Evolutionary conservation across 2,113 vertebrate species (phyloP).

Genomic region (Rhea americana): DNA sequence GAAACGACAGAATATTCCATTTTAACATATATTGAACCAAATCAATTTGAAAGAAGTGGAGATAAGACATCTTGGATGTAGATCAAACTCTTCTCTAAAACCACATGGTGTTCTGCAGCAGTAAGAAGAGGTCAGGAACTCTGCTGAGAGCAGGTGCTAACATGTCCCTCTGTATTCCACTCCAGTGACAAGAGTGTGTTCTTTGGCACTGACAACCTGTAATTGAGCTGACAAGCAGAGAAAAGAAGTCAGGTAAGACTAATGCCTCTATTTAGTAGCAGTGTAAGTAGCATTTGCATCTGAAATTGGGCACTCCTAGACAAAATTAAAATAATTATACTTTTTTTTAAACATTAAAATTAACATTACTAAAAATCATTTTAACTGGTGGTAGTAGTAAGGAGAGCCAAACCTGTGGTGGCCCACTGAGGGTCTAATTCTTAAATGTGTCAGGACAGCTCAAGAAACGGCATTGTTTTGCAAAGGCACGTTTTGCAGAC

Average conservation of each 20-base stretch:
- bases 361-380: background rate
- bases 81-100: background rate
- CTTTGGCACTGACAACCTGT: background rate
- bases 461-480: background rate
- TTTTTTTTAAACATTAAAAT: background rate
- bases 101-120: background rate
- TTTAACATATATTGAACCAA: background rate
- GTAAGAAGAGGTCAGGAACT: background rate
- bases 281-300: background rate
- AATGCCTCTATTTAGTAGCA: background rate
- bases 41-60: background rate
- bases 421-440: background rate
- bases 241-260: background rate
- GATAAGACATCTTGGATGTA: background rate
- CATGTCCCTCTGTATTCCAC: background rate
- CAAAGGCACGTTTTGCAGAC: background rate
- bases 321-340: background rate
- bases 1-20: background rate
- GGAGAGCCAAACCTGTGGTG: background rate
- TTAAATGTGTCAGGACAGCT: background rate
- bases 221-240: background rate
- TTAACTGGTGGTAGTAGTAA: background rate
- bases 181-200: background rate
- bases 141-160: background rate
- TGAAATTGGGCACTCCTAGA: background rate